Base-by-base conservation (phyloP, 2,888 invertebrate species). In the Drosophila mimetica region DNA sequence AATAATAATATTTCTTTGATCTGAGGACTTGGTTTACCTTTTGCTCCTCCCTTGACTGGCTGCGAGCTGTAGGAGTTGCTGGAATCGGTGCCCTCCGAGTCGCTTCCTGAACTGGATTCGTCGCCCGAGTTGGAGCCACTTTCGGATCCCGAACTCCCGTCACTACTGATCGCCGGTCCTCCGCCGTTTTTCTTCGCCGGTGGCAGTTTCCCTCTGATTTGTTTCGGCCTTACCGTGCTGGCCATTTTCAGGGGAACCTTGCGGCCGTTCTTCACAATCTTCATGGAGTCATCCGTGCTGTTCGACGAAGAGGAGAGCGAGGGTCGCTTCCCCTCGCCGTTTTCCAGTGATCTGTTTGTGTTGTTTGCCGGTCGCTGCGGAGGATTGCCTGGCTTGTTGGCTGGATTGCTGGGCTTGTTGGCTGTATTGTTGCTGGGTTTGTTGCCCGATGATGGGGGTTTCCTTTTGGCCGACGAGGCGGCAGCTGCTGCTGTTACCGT, bases 61-160 rank as follows among this genome's bases (percentile, higher is more conserved):
- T 85, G 80, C 4, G 82, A 75, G 16, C 76, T 78, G 46, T 77
- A 89, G 0, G 76, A 82, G 44, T 79, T 76, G 39, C 57, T 88
- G 0, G 79, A 81, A 22, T 90, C 89, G 0, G 59, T 82, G 13
- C 51, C 85, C 25, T 91, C 91, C 0, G 85, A 83, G n/a, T 84
- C 85, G 46, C 83, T 90, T 0, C 81, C 75, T 6, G 88, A 75
- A 20, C 84, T 79, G 1, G 80, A 75, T 1, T 70, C 75, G 8
- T 73, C 74, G 4, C 61, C 83, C 0, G 86, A 76, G n/a, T 79
- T 74, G 1, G 77, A 72, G 0, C 77, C 86, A 46, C 88, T 83
- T 7, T 88, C 92, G 0, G 90, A 86, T 16, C 87, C 90, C 0
- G 88, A 85, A 44, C 89, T 86, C 18, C 89, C 83, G 11, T 86